Evolutionary conservation across 2,888 invertebrate genomes (phyloP).

Genomic region (Conus canariensis): DNA sequence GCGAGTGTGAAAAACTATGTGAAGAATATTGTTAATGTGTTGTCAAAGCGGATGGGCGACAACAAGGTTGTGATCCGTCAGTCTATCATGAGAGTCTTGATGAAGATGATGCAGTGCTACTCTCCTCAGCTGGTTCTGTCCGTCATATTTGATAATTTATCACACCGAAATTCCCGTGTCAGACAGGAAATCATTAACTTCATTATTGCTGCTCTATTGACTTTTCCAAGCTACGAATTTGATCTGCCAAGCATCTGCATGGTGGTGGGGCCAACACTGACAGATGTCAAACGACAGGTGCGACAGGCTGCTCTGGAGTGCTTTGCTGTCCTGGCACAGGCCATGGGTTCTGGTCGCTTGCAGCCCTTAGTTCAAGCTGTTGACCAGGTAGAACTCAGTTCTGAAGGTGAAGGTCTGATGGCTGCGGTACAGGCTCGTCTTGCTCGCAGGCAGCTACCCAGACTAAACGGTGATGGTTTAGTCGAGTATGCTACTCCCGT

Average conservation of each 20-base stretch:
- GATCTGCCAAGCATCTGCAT: constrained; percentile 81
- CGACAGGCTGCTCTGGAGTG: constrained; percentile 89
- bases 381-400: constrained; percentile 78
- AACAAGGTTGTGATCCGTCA: constrained; percentile 81
- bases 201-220: constrained; percentile 87
- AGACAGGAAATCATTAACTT: constrained; percentile 88
- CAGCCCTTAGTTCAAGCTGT: constrained; percentile 82
- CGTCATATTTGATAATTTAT: constrained; percentile 80
- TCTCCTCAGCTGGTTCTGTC: constrained; percentile 81
- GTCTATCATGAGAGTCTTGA: constrained; percentile 80
- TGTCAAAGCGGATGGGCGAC: constrained; percentile 80
- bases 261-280: constrained; percentile 79
- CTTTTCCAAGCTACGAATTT: constrained; percentile 89
- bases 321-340: constrained; percentile 88
- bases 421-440: constrained; percentile 88
- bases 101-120: constrained; percentile 81
- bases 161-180: constrained; percentile 81
- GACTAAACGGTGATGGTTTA: constrained; percentile 85
- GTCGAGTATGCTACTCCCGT: constrained; percentile 87
- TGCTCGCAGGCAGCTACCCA: constrained; percentile 87
- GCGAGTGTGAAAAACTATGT: constrained; percentile 79
- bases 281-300: constrained; percentile 86
- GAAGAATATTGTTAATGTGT: constrained; percentile 79
- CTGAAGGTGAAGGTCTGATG: constrained; percentile 79
- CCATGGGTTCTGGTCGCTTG: constrained; percentile 82